Evolutionary conservation across 2,113 vertebrate species (phyloP).

Genomic region (Melospiza georgiana): DNA sequence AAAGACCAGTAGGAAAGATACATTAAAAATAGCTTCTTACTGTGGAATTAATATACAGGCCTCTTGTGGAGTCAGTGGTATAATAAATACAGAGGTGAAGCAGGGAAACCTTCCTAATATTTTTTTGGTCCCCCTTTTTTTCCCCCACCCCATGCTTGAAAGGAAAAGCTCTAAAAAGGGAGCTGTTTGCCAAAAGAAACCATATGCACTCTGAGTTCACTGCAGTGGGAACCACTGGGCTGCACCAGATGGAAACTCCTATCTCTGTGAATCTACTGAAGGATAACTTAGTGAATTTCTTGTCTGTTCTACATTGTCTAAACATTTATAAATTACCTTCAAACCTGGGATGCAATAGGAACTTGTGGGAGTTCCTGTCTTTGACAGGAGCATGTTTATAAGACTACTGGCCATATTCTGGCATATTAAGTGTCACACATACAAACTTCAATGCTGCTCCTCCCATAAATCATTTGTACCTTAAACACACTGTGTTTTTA

Average conservation of each 20-base stretch:
- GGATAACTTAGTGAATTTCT: neutral
- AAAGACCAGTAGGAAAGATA: neutral
- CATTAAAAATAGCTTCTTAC: neutral
- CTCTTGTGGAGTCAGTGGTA: neutral
- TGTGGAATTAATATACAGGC: neutral
- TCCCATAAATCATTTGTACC: neutral
- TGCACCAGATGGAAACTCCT: neutral
- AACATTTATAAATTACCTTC: neutral
- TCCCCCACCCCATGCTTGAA: neutral
- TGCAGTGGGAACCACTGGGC: neutral
- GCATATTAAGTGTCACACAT: neutral
- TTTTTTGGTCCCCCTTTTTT: accelerated
- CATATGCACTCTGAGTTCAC: neutral
- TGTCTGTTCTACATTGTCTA: neutral
- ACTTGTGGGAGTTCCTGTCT: neutral
- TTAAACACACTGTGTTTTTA: neutral
- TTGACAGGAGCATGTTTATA: neutral
- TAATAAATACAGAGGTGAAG: neutral
- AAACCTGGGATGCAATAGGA: neutral
- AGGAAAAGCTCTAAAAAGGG: neutral
- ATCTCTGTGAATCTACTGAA: neutral
- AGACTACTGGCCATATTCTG: neutral
- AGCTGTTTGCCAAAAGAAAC: neutral
- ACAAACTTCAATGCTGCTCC: neutral
- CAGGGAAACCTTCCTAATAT: neutral